Percentiles rank a stretch among this genome's conserved stretches.
phyloP scores from a whole-genome alignment of 2,797 vertebrate genomes.

The Sebastes iracundus region DNA sequence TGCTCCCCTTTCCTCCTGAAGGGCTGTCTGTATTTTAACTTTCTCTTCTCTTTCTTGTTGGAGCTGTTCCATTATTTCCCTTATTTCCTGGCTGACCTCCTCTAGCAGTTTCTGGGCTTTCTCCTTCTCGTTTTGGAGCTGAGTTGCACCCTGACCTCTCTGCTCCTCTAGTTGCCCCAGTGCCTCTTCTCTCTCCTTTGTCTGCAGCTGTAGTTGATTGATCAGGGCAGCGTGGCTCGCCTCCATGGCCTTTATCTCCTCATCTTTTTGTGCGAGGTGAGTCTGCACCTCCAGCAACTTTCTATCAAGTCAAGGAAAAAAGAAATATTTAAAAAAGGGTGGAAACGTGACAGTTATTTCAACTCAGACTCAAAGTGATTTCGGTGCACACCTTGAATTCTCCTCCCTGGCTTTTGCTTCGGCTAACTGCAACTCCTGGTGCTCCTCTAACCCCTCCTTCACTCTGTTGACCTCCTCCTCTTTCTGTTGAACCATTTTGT shows the following conservation, averaged over 20 bases:
- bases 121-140: conserved; percentile 64
- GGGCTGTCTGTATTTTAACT: conserved; percentile 63
- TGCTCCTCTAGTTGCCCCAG: conserved; percentile 72
- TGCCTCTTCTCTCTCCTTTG: conserved; percentile 70
- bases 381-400: conserved; percentile 81
- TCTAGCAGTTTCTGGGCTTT: conserved; percentile 61
- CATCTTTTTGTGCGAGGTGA: conserved; percentile 81
- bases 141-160: conserved; percentile 64
- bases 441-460: conserved; percentile 71
- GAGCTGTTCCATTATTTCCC: conserved; percentile 62
- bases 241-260: conserved; percentile 76
- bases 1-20: conserved; percentile 68
- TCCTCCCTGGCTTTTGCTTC: conserved; percentile 83
- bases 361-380: neutral
- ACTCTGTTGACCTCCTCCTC: conserved; percentile 77
- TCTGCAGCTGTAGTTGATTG: conserved; percentile 74
- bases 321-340: neutral
- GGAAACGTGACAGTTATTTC: neutral
- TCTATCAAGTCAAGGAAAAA: conserved; percentile 72
- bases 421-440: conserved; percentile 67
- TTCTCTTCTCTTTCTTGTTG: conserved; percentile 73
- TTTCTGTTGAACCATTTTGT: conserved; percentile 71
- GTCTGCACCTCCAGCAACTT: conserved; percentile 85
- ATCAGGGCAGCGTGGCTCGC: conserved; percentile 70
- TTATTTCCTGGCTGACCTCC: conserved; percentile 71